Conservation (phyloP, 2,113 vertebrate genomes). For the Pica pica region DNA sequence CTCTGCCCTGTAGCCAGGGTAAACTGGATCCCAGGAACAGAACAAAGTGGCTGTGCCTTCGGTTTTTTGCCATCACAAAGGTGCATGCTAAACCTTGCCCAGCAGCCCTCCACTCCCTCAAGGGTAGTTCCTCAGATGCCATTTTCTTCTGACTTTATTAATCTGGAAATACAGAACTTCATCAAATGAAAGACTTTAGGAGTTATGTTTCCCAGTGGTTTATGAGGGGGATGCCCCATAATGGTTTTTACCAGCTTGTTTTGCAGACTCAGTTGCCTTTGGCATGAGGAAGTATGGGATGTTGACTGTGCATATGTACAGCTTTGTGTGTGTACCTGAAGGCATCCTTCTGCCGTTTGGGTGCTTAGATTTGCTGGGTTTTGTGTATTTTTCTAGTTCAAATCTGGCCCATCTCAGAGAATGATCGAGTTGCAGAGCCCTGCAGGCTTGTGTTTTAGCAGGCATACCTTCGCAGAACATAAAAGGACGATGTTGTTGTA, state of each 20-base stretch:
- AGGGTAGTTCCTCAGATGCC: neutral
- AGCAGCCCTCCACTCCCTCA: neutral
- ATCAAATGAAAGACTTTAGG: neutral
- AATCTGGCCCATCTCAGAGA: neutral
- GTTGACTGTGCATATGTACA: neutral
- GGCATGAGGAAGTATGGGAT: neutral
- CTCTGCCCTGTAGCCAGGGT: neutral
- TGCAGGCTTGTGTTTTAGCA: neutral
- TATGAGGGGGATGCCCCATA: neutral
- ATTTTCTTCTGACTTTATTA: neutral
- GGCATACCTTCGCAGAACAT: neutral
- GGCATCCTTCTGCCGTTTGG: neutral
- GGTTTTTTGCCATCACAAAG: neutral
- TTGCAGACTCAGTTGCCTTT: neutral
- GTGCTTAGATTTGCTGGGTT: neutral
- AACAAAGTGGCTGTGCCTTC: neutral
- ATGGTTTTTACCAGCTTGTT: neutral
- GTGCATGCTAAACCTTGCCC: neutral
- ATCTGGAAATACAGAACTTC: neutral
- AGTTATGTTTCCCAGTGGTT: neutral
- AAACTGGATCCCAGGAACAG: neutral
- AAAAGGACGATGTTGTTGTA: neutral
- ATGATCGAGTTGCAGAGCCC: fast-evolving
- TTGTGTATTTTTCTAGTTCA: neutral
- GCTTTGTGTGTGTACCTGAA: neutral